These are phyloP conservation scores for Harpegnathos saltator DNA, from an alignment of 1,140 invertebrate species.

Conservation along the genomic window DNA sequence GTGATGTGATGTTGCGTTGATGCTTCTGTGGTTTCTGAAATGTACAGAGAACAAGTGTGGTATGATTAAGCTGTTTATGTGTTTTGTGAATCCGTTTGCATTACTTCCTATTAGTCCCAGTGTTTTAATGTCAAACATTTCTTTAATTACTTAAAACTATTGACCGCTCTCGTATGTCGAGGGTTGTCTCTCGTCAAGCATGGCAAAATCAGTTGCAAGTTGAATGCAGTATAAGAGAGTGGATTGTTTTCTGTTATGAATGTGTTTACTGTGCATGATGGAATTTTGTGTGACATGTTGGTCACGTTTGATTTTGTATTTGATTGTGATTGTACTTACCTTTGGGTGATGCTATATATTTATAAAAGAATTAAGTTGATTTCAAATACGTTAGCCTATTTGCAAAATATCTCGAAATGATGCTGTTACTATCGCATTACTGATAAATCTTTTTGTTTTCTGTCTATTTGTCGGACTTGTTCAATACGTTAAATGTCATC, in stretches of 20 bases:
- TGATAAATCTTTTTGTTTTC: neutral
- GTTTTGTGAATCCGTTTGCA: constrained; percentile 64
- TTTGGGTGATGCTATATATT: neutral
- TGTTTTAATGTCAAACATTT: neutral
- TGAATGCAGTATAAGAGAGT: neutral
- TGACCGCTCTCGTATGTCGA: neutral
- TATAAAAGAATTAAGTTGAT: neutral
- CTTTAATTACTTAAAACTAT: neutral
- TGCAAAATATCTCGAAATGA: neutral
- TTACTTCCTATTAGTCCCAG: constrained; percentile 42
- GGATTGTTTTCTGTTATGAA: neutral
- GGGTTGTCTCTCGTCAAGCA: neutral
- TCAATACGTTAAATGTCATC: neutral
- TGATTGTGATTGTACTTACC: constrained; percentile 12
- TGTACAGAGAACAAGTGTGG: constrained; percentile 81
- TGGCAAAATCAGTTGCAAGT: neutral
- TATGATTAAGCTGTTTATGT: constrained; percentile 72
- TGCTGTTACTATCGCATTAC: too few species aligned
- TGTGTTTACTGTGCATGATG: constrained; percentile 38
- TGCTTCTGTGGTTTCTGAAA: constrained; percentile 85
- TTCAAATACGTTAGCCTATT: neutral
- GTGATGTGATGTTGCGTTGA: constrained; percentile 83
- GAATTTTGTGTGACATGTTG: constrained; percentile 6
- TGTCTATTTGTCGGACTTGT: neutral
- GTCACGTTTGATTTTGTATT: constrained; percentile 13